Evolutionary conservation across 2,797 vertebrate species (phyloP).

Genomic region (Glossophaga mutica): DNA sequence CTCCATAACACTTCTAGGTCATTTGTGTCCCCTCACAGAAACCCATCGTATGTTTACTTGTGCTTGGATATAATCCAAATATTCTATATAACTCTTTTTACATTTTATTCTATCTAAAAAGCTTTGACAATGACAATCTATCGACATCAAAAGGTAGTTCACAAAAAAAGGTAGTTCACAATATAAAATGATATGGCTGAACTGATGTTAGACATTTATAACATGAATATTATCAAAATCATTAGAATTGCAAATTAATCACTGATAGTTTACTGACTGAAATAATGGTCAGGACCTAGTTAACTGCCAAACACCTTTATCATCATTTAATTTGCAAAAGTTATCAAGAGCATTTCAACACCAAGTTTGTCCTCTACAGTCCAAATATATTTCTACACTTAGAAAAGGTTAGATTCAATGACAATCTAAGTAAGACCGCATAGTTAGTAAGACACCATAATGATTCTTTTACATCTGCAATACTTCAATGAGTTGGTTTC

Average conservation of each 20-base stretch:
- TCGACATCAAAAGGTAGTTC: slow-evolving; percentile 80
- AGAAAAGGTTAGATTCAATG: background rate
- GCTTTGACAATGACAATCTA: slow-evolving; percentile 79
- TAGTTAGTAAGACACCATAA: background rate
- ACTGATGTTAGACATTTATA: slow-evolving; percentile 80
- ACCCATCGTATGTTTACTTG: background rate
- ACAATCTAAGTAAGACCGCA: background rate
- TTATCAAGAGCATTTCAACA: slow-evolving; percentile 77
- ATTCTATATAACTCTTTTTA: background rate
- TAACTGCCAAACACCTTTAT: slow-evolving; percentile 79
- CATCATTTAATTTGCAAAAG: slow-evolving; percentile 81
- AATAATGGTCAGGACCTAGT: slow-evolving; percentile 79
- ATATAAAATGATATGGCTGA: slow-evolving; percentile 80
- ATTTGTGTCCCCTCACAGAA: background rate
- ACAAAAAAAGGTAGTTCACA: slow-evolving; percentile 79
- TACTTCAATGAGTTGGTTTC: background rate
- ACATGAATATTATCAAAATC: slow-evolving; percentile 81
- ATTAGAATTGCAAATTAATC: slow-evolving; percentile 80
- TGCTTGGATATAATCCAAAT: slow-evolving; percentile 59
- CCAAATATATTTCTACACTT: slow-evolving; percentile 55
- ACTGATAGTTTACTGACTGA: slow-evolving; percentile 77
- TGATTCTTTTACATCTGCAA: background rate
- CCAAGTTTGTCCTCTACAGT: slow-evolving; percentile 71
- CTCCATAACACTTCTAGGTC: background rate
- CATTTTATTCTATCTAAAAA: slow-evolving; percentile 69